phyloP scores from a whole-genome alignment of 2,888 invertebrate species.

The Caradrina clavipalpis region DNA sequence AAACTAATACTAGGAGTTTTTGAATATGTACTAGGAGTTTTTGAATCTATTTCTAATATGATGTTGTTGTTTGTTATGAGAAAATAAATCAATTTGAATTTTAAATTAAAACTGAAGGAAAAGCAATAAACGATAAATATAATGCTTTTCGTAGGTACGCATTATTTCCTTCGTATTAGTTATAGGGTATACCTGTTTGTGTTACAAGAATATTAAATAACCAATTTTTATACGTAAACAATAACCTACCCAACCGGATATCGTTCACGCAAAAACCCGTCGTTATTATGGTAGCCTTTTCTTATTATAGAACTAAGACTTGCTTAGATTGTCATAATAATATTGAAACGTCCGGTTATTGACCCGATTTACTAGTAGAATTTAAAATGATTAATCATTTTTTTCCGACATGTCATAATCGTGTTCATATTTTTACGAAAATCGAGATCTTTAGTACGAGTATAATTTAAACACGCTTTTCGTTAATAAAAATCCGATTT shows the following conservation, averaged over 20 bases:
- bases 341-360: neutral
- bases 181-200: too few species aligned
- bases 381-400: neutral
- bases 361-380: neutral
- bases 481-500: neutral
- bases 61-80: too few species aligned
- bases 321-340: neutral
- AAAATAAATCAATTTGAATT: too few species aligned
- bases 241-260: constrained; percentile 12
- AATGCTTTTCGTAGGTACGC: too few species aligned
- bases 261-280: neutral
- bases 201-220: constrained; percentile 4
- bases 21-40: too few species aligned
- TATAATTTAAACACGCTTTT: neutral
- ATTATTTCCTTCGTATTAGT: too few species aligned
- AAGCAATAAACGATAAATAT: too few species aligned
- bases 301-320: neutral
- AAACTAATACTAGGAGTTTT: too few species aligned
- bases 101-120: too few species aligned
- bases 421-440: neutral
- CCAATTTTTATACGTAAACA: constrained; percentile 1
- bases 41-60: too few species aligned
- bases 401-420: too few species aligned
- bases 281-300: neutral
- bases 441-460: neutral